These are phyloP conservation scores for Rosalia funebris DNA, from an alignment of 2,888 invertebrate genomes.

Conservation along the genomic window DNA sequence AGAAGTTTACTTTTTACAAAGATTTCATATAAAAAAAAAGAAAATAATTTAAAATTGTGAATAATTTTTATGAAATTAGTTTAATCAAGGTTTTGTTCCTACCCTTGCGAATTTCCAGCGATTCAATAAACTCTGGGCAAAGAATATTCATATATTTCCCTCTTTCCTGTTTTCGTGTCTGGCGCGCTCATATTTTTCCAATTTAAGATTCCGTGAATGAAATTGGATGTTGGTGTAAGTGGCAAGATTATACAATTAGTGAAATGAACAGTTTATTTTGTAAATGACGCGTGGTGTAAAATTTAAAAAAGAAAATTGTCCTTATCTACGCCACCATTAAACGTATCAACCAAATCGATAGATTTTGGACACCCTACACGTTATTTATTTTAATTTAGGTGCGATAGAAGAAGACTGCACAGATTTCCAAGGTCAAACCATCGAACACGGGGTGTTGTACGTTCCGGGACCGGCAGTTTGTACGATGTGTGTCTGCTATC, in stretches of 20 bases:
- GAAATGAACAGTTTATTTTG: background rate
- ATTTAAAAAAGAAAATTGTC: background rate
- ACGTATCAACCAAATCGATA: too few species aligned
- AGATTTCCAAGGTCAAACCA: slow-evolving; percentile 83
- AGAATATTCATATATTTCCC: too few species aligned
- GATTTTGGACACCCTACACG: too few species aligned
- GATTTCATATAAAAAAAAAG: too few species aligned
- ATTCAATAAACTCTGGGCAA: too few species aligned
- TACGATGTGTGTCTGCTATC: slow-evolving; percentile 86
- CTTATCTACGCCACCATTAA: too few species aligned
- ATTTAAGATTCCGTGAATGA: slow-evolving; percentile 9
- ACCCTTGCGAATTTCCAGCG: too few species aligned
- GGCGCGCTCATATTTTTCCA: slow-evolving; percentile 11
- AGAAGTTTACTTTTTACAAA: too few species aligned
- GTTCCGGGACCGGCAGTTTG: slow-evolving; percentile 88
- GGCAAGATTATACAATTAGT: slow-evolving; percentile 16
- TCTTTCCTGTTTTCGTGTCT: too few species aligned
- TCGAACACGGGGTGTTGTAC: slow-evolving; percentile 82
- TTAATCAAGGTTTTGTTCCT: too few species aligned
- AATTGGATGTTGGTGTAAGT: slow-evolving; percentile 22
- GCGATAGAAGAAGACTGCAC: slow-evolving; percentile 78
- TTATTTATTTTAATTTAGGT: slow-evolving; percentile 30
- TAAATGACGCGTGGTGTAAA: slow-evolving; percentile 2
- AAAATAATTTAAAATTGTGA: too few species aligned
- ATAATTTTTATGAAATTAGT: too few species aligned